Percentiles rank a stretch among this genome's conserved stretches.
These are phyloP conservation scores for Nymphalis urticae DNA, from an alignment of 2,888 invertebrate genomes.

Conservation along the genomic window DNA sequence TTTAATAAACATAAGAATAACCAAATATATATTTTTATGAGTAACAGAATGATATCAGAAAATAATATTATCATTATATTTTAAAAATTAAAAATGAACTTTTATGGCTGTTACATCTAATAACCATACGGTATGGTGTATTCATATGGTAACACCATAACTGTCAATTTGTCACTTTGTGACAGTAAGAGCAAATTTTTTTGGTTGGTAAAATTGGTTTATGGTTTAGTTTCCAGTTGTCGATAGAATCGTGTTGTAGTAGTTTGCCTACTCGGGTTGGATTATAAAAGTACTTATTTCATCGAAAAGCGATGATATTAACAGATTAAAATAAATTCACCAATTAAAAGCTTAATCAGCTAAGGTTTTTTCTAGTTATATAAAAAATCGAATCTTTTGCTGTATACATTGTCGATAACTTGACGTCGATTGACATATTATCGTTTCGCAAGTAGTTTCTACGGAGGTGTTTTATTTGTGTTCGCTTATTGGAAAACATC, in stretches of 20 bases:
- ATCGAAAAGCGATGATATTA: constrained; percentile 45
- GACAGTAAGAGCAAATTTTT: not conserved
- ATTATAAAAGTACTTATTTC: constrained; percentile 41
- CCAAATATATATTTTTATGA: too few relatives aligned
- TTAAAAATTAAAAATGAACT: too few relatives aligned
- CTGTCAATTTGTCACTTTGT: constrained; percentile 11
- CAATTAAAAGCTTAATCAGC: not conserved
- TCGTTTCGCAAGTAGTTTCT: constrained; percentile 73
- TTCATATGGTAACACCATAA: constrained; percentile 9
- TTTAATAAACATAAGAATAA: too few relatives aligned
- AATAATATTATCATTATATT: too few relatives aligned
- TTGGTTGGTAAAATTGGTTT: constrained; percentile 26
- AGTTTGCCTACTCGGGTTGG: constrained; percentile 39
- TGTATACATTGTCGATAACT: constrained; percentile 50
- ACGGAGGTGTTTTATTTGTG: constrained; percentile 73
- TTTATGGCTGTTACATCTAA: too few relatives aligned
- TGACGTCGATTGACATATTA: constrained; percentile 69
- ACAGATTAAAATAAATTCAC: constrained; percentile 27
- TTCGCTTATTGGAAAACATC: constrained; percentile 65
- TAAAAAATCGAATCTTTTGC: constrained; percentile 20
- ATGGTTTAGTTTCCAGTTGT: constrained; percentile 52
- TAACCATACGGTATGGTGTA: not conserved
- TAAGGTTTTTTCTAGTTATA: constrained; percentile 24
- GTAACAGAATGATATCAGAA: too few relatives aligned
- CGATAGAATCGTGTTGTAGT: constrained; percentile 53